These are phyloP conservation scores for Lepisosteus oculatus DNA, from an alignment of 2,113 vertebrate genomes.

Conservation along the genomic window DNA sequence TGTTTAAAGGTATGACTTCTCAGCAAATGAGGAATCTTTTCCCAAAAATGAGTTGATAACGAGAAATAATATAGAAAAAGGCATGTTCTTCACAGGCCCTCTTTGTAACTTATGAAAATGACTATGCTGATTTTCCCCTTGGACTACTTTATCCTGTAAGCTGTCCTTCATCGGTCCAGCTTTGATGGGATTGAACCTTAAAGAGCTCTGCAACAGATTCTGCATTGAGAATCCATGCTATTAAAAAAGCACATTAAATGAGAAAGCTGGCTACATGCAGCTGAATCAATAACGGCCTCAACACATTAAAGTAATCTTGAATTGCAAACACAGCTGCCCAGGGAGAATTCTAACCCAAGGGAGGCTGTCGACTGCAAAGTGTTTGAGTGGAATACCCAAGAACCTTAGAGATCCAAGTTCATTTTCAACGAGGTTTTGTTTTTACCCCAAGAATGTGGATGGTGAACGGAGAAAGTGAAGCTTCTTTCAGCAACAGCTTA, in stretches of 20 bases:
- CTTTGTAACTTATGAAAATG: too few relatives aligned
- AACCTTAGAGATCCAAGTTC: conserved; percentile 28
- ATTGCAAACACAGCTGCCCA: conserved; percentile 11
- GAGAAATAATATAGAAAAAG: too few relatives aligned
- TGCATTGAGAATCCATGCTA: conserved; percentile 4
- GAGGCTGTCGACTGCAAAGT: conserved; percentile 20
- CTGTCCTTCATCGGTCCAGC: too few relatives aligned
- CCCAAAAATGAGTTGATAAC: too few relatives aligned
- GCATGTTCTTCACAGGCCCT: too few relatives aligned
- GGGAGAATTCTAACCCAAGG: conserved; percentile 38
- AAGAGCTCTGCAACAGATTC: too few relatives aligned
- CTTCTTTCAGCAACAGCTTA: neutral
- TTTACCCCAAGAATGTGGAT: neutral
- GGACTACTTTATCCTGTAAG: too few relatives aligned
- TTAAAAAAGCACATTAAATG: conserved; percentile 11
- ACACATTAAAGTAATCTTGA: conserved; percentile 13
- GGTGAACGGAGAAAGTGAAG: neutral
- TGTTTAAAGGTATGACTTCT: too few relatives aligned
- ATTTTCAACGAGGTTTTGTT: neutral
- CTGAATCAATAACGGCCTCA: conserved; percentile 9
- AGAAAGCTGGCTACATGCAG: conserved; percentile 12
- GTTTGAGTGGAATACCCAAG: conserved; percentile 39
- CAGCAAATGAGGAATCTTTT: too few relatives aligned
- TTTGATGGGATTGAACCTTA: too few relatives aligned
- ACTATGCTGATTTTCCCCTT: too few relatives aligned